These are phyloP conservation scores for Eilema sororculum DNA, from an alignment of 2,888 invertebrate genomes.

Conservation along the genomic window DNA sequence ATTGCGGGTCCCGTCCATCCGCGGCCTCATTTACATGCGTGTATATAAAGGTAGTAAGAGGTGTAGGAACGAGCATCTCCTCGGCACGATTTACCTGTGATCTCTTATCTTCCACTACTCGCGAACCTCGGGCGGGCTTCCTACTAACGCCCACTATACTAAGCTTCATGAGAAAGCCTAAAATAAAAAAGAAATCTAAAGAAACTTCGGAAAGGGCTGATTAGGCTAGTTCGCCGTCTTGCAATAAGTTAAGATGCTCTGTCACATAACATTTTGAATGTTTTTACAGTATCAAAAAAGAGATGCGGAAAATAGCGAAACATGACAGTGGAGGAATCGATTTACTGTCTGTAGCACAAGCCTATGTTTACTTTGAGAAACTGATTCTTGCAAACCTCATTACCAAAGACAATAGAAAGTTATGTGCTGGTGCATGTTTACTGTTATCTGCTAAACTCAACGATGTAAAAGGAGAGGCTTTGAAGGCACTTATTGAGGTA, in stretches of 20 bases:
- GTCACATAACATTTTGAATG: not conserved
- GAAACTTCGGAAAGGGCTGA: not conserved
- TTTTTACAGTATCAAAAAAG: conserved; percentile 94
- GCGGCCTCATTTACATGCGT: no score
- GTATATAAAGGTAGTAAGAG: not conserved
- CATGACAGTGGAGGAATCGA: conserved; percentile 93
- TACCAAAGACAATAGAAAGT: conserved; percentile 97
- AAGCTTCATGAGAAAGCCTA: not conserved
- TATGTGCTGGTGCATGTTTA: conserved; percentile 98
- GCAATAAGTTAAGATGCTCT: not conserved
- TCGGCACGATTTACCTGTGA: not conserved
- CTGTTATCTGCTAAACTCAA: conserved; percentile 98
- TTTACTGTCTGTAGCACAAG: conserved; percentile 96
- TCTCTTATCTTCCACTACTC: not conserved
- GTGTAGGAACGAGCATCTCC: not conserved
- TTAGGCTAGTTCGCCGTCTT: no score
- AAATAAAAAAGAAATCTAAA: no score
- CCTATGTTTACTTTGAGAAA: conserved; percentile 99
- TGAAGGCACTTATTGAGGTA: conserved; percentile 96
- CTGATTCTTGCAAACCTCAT: conserved; percentile 96
- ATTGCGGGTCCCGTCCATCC: not conserved
- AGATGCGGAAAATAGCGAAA: conserved; percentile 97
- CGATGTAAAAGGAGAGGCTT: conserved; percentile 96
- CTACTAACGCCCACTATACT: not conserved
- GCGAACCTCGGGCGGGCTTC: not conserved